Evolutionary conservation across 2,888 invertebrate species (phyloP), one percentile per base, ranked within the genome.

Genomic region (Himalopsyche kuldschensis): DNA sequence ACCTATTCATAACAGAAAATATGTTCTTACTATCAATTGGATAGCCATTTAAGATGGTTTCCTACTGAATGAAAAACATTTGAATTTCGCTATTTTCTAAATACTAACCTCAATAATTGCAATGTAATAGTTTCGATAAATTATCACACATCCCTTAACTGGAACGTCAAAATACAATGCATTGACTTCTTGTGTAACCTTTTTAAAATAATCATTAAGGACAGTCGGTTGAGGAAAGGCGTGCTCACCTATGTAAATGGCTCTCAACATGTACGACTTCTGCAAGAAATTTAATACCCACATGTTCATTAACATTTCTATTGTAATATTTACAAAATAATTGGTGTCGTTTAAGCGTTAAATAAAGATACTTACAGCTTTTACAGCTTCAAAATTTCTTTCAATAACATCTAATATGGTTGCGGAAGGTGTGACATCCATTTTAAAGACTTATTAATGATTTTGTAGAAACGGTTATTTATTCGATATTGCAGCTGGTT

Each of bases 391-490:
- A 15, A 86, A 83, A 32, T 82, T 85, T 15, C 82, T 77, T 77
- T 86, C 84, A n/a, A 86, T 86, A 27, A 85, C 82, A 79, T 86
- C 83, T 20, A 84, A 79, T 24, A 86, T 84, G 1, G 83, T 76
- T 30, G 78, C 31, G 30, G 32, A 35, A 4, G 75, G 63, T 31
- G 55, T 20, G 30, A 31, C n/a, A 11, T 82, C 82, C 82, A 82
- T 82, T 82, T 75, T 82, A 4, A 6, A 17, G 11, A 4, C 11
- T 69, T 20, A n/a, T 69, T 4, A 1, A 0, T 76, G 5, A 11
- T 35, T 35, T 76, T 17, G 20, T 35, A 20, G n/a, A 2, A 55
- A 20, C 20, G 5, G 3, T 55, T 55, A 41, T 41, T 41, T 41
- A 15, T 11, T 41, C 41, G 41, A 41, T 11, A 41, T 41, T 15